Evolutionary conservation across 2,888 invertebrate genomes (phyloP).

Genomic region (Tenthredo notha): DNA sequence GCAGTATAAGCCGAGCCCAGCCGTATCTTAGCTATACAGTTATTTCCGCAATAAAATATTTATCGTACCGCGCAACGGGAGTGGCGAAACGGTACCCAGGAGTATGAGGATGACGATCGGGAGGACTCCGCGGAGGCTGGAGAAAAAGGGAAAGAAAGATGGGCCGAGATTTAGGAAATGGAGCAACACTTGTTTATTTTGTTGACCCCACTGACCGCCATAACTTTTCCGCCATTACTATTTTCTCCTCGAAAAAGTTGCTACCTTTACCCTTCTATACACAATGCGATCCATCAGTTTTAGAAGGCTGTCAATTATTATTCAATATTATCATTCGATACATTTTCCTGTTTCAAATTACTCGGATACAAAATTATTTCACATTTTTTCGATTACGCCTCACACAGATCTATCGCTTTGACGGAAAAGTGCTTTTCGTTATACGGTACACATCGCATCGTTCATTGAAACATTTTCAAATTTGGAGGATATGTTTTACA

Average conservation of each 20-base stretch:
- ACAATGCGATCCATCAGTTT: not conserved
- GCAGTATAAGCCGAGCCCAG: constrained; percentile 30
- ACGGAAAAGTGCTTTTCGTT: not conserved
- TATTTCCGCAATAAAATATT: constrained; percentile 69
- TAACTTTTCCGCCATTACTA: constrained; percentile 38
- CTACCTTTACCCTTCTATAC: not conserved
- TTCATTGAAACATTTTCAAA: not conserved
- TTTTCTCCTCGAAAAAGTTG: constrained; percentile 22
- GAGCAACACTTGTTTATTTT: constrained; percentile 70
- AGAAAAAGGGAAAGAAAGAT: constrained; percentile 58
- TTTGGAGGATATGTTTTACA: not conserved
- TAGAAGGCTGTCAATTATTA: not conserved
- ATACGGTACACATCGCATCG: not conserved
- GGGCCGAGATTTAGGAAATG: constrained; percentile 68
- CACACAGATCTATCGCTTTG: not conserved
- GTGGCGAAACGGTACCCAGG: constrained; percentile 43
- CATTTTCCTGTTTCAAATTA: not conserved
- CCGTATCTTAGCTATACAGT: constrained; percentile 59
- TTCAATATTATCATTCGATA: not conserved
- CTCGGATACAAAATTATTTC: not conserved
- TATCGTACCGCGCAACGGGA: constrained; percentile 59
- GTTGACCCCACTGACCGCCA: constrained; percentile 61
- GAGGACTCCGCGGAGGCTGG: constrained; percentile 1
- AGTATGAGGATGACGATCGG: constrained; percentile 40
- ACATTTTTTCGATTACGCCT: not conserved